These are phyloP conservation scores for Tarsius wallacei DNA, from an alignment of 2,797 vertebrate species.

Conservation along the genomic window DNA sequence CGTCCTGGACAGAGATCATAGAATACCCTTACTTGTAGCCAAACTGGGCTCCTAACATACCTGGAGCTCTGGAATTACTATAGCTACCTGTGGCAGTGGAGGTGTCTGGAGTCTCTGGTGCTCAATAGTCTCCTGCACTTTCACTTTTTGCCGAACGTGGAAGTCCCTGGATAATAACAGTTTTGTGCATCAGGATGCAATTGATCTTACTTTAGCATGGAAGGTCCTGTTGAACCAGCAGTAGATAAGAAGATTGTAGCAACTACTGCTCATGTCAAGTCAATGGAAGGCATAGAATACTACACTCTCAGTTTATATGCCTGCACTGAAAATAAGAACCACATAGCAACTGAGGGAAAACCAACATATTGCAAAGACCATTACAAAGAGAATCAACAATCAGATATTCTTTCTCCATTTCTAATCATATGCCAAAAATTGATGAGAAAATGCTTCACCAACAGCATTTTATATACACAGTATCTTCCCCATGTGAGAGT, in stretches of 20 bases:
- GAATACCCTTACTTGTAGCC: not conserved
- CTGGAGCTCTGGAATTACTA: slow-evolving; percentile 21
- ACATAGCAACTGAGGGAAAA: slow-evolving; percentile 53
- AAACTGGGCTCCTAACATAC: not conserved
- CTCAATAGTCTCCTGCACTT: slow-evolving; percentile 15
- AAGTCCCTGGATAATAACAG: not conserved
- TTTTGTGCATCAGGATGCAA: not conserved
- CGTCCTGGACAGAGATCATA: not conserved
- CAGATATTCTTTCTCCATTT: slow-evolving; percentile 56
- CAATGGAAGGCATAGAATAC: slow-evolving; percentile 12
- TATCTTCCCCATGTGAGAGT: slow-evolving; percentile 58
- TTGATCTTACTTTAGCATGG: slow-evolving; percentile 25
- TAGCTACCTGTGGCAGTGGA: not conserved
- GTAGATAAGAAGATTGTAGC: too few relatives aligned
- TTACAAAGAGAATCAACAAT: slow-evolving; percentile 52
- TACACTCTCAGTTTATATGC: slow-evolving; percentile 6
- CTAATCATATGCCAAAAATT: slow-evolving; percentile 53
- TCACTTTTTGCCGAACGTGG: not conserved
- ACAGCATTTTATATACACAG: slow-evolving; percentile 44
- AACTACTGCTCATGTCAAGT: too few relatives aligned
- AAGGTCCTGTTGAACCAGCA: too few relatives aligned
- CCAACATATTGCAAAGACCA: slow-evolving; percentile 56
- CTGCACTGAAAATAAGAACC: slow-evolving; percentile 56
- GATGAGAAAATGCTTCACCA: slow-evolving; percentile 28
- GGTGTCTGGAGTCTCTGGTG: not conserved